Conservation (phyloP, 2,113 vertebrate species). For the Mustela nigripes region DNA sequence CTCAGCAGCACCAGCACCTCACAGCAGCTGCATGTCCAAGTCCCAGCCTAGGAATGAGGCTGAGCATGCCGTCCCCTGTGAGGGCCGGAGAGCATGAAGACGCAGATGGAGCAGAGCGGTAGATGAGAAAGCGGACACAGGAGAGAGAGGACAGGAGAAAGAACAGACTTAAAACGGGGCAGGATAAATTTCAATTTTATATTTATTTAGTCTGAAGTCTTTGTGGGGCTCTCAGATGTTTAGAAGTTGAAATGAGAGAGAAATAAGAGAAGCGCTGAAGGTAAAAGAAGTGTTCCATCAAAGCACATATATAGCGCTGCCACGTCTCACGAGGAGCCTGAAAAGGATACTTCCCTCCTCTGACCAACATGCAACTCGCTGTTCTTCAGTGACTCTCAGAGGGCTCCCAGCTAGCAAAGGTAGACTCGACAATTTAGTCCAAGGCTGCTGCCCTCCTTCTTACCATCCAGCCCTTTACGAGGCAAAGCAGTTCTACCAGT, state of each 20-base stretch:
- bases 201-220: background rate
- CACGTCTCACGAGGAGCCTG: background rate
- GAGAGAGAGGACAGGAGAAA: background rate
- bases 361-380: too few relatives aligned
- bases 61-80: background rate
- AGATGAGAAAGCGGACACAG: background rate
- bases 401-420: background rate
- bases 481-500: background rate
- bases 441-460: background rate
- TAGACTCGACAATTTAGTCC: background rate
- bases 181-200: background rate
- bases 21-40: background rate
- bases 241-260: background rate
- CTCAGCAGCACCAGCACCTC: too few relatives aligned
- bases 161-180: background rate
- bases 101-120: rapidly evolving
- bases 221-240: background rate
- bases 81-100: background rate
- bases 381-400: too few relatives aligned
- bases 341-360: background rate
- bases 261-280: background rate
- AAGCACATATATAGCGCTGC: rapidly evolving
- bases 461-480: background rate
- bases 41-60: background rate
- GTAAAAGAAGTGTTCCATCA: background rate